A percentile compares a stretch with the other conserved stretches of the same genome.
Conservation (phyloP, 2,888 invertebrate genomes). For the Eulithis testata region DNA sequence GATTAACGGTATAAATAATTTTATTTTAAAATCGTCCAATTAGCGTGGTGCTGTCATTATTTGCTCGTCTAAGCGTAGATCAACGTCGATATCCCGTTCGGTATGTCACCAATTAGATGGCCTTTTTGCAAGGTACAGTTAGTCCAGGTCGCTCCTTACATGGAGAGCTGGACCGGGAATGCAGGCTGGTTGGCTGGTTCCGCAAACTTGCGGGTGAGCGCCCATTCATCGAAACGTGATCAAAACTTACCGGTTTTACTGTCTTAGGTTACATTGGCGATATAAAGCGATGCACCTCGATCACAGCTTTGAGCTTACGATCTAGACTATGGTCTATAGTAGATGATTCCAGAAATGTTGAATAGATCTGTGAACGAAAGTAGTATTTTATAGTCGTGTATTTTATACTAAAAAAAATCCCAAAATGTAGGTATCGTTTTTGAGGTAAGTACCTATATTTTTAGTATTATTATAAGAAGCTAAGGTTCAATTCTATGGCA, state of each 20-base stretch:
- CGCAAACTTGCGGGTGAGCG: constrained; percentile 32
- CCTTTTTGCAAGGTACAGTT: constrained; percentile 71
- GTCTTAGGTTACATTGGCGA: constrained; percentile 1
- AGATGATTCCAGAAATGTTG: too few species aligned
- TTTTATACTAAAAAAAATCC: too few species aligned
- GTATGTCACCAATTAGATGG: constrained; percentile 63
- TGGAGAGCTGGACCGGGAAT: constrained; percentile 70
- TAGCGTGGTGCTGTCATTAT: constrained; percentile 35
- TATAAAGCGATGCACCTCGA: neutral
- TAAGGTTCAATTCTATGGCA: too few species aligned
- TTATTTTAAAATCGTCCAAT: constrained; percentile 41
- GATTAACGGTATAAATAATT: constrained; percentile 25
- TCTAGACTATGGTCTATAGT: neutral
- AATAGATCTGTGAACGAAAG: too few species aligned
- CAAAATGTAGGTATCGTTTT: too few species aligned
- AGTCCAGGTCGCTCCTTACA: constrained; percentile 72
- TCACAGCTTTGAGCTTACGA: neutral
- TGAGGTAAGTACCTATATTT: too few species aligned
- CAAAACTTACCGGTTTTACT: constrained; percentile 44
- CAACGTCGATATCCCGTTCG: constrained; percentile 51
- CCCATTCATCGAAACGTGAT: constrained; percentile 37
- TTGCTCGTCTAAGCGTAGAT: constrained; percentile 41
- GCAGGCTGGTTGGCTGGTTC: constrained; percentile 64
- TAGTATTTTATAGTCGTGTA: too few species aligned
- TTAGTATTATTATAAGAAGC: too few species aligned